Conservation (phyloP, 1,140 invertebrate species). For the Wasmannia auropunctata region DNA sequence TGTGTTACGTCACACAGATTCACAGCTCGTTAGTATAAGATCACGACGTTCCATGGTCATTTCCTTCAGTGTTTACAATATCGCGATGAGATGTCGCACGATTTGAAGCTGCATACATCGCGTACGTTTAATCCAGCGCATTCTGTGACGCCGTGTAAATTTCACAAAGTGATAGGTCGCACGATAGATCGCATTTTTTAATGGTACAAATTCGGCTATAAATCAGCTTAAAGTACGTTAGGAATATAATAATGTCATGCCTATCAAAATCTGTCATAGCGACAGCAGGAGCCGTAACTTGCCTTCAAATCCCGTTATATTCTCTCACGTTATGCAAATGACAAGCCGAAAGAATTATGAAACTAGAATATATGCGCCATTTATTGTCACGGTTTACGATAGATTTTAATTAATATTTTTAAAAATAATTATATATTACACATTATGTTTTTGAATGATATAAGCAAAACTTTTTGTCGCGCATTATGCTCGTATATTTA, state of each 20-base stretch:
- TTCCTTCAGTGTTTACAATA: constrained; percentile 31
- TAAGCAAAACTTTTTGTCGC: neutral
- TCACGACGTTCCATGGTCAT: constrained; percentile 33
- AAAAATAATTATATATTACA: neutral
- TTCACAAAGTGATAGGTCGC: neutral
- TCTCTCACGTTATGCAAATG: constrained; percentile 1
- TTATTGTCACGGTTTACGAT: neutral
- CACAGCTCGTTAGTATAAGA: constrained; percentile 19
- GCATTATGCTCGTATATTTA: neutral
- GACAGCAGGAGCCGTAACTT: neutral
- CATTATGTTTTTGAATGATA: neutral
- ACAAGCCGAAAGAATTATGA: constrained; percentile 32
- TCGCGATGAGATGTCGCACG: neutral
- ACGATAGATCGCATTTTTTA: neutral
- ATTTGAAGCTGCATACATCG: neutral
- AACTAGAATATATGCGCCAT: neutral
- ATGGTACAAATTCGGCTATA: neutral
- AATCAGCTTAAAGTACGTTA: constrained; percentile 4
- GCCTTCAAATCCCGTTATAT: neutral
- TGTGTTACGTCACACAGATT: constrained; percentile 40
- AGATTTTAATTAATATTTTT: neutral
- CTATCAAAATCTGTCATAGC: neutral
- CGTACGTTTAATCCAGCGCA: neutral
- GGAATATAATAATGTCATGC: constrained; percentile 6
- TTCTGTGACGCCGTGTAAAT: neutral